Percentiles rank a stretch among this genome's conserved stretches.
phyloP scores from a whole-genome alignment of 2,797 vertebrate genomes.

The Selene dorsalis region DNA sequence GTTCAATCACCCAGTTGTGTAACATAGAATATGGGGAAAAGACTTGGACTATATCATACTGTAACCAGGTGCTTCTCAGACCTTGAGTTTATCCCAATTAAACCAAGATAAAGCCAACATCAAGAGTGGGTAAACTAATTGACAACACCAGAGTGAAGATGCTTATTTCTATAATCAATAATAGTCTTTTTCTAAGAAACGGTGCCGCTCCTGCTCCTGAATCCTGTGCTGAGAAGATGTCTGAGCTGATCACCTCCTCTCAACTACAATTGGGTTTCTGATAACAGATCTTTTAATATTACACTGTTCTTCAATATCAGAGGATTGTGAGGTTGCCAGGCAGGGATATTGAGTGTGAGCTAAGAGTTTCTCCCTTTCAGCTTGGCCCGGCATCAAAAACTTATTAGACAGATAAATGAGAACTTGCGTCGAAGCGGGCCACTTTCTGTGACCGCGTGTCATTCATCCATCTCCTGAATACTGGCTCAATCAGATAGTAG shows the following conservation, averaged over 20 bases:
- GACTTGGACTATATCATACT: background rate
- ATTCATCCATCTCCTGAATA: conserved; percentile 65
- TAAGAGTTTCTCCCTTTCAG: conserved; percentile 59
- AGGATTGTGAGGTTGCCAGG: conserved; percentile 56
- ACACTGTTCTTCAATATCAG: conserved; percentile 54
- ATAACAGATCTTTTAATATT: conserved; percentile 80
- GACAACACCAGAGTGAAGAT: conserved; percentile 16
- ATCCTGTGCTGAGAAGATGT: conserved; percentile 35
- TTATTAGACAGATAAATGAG: conserved; percentile 77
- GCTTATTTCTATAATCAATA: background rate
- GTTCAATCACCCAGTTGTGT: background rate
- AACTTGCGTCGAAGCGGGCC: conserved; percentile 25
- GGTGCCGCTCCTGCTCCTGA: conserved; percentile 19
- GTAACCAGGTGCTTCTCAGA: background rate
- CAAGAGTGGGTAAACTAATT: conserved; percentile 2
- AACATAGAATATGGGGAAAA: background rate
- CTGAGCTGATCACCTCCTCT: conserved; percentile 22
- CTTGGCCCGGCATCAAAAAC: conserved; percentile 55
- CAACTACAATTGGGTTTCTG: conserved; percentile 46
- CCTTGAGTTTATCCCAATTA: background rate
- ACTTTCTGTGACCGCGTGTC: conserved; percentile 52
- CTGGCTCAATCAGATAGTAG: conserved; percentile 70
- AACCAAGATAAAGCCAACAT: background rate
- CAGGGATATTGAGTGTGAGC: conserved; percentile 65
- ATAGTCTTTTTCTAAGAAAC: conserved; percentile 17